Percentiles rank a stretch among this genome's conserved stretches.
Conservation (phyloP, 2,888 invertebrate species). For the Andrena praecox region DNA sequence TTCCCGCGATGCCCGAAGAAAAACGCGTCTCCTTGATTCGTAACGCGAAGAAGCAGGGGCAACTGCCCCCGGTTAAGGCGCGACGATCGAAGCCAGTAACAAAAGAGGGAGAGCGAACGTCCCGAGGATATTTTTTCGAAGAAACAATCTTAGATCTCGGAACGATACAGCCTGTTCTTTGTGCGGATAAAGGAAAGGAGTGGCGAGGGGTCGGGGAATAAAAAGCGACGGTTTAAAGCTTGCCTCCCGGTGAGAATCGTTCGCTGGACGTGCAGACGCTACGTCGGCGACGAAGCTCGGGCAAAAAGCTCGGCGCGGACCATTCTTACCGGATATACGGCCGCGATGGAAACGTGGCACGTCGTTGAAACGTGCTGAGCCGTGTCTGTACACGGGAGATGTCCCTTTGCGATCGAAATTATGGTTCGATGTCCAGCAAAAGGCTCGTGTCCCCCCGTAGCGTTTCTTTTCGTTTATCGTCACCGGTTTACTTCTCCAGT, state of each 20-base stretch:
- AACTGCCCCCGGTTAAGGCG: constrained; percentile 47
- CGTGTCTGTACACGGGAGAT: constrained; percentile 20
- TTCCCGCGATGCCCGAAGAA: not conserved
- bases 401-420: constrained; percentile 56
- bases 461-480: constrained; percentile 10
- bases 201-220: constrained; percentile 24
- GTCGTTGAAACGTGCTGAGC: constrained; percentile 37
- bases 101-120: constrained; percentile 27
- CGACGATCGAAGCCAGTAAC: constrained; percentile 46
- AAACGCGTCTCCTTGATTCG: constrained; percentile 24
- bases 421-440: constrained; percentile 49
- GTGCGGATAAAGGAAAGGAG: constrained; percentile 42
- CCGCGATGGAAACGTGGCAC: constrained; percentile 51
- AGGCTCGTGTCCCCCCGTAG: not conserved
- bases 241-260: constrained; percentile 66
- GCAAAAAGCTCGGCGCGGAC: constrained; percentile 54
- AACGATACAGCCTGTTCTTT: constrained; percentile 64
- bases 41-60: constrained; percentile 17
- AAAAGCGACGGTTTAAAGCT: constrained; percentile 67
- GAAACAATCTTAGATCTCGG: constrained; percentile 56
- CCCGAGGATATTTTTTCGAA: constrained; percentile 51
- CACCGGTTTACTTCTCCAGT: not conserved
- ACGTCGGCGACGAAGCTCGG: constrained; percentile 53
- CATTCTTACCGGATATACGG: constrained; percentile 60
- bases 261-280: constrained; percentile 55